Conservation (phyloP, 2,113 vertebrate species). For the Alexandromys fortis region DNA sequence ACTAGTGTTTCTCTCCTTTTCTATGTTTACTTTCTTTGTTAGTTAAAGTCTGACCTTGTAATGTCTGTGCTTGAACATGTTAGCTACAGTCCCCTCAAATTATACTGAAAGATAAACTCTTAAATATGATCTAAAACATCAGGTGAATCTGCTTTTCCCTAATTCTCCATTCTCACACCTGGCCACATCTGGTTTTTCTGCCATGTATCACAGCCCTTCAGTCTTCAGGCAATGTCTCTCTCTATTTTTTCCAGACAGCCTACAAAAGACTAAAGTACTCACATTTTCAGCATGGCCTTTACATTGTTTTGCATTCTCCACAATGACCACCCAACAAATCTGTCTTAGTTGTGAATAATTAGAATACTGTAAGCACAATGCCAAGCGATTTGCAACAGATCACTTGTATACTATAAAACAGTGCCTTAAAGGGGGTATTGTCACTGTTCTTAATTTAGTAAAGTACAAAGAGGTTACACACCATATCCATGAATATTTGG, state of each 20-base stretch:
- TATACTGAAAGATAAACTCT: neutral
- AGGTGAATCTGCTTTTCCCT: neutral
- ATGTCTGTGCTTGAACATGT: neutral
- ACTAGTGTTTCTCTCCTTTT: neutral
- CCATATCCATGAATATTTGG: neutral
- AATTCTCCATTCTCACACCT: neutral
- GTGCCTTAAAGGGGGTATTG: neutral
- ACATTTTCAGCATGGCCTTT: neutral
- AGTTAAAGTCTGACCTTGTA: neutral
- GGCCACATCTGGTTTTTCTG: neutral
- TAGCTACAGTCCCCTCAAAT: neutral
- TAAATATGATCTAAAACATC: neutral
- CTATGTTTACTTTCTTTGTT: neutral
- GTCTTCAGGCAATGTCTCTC: fast-evolving
- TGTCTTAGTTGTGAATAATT: neutral
- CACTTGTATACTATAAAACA: neutral
- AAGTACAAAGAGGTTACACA: neutral
- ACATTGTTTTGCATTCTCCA: neutral
- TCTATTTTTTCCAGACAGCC: neutral
- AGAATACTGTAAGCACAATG: neutral
- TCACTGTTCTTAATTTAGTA: neutral
- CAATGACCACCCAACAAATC: neutral
- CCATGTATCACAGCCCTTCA: neutral
- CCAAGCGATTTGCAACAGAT: neutral
- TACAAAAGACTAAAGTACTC: neutral